These are phyloP conservation scores for Glaucidium brasilianum DNA, from an alignment of 2,113 vertebrate species.

Conservation along the genomic window DNA sequence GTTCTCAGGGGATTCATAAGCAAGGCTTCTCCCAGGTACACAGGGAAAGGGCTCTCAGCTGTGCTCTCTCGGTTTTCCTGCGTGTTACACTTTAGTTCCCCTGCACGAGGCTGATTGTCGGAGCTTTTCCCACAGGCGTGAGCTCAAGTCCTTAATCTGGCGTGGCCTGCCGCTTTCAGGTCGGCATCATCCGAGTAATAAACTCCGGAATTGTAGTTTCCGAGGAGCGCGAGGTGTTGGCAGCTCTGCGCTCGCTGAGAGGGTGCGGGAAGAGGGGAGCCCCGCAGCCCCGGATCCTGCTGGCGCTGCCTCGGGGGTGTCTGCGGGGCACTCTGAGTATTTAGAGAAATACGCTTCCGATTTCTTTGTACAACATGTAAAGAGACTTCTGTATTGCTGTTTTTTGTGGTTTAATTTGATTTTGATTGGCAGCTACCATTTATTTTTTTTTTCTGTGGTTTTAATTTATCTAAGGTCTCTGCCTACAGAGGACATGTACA, in stretches of 20 bases:
- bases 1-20: neutral
- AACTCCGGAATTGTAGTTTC: neutral
- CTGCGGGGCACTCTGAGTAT: neutral
- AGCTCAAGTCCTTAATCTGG: neutral
- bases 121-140: neutral
- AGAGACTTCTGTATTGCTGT: conserved; percentile 68
- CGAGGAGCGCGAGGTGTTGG: neutral
- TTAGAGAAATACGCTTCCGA: conserved; percentile 50
- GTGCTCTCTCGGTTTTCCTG: neutral
- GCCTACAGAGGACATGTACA: conserved; percentile 73
- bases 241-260: neutral
- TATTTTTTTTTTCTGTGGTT: conserved; percentile 70
- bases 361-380: conserved; percentile 64
- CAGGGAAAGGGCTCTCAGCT: neutral
- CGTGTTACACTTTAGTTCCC: neutral
- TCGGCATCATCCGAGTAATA: neutral
- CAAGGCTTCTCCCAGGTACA: fast-evolving
- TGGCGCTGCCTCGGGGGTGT: neutral
- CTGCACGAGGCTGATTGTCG: neutral
- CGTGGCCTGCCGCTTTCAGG: neutral
- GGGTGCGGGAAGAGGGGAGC: neutral
- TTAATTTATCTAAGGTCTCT: conserved; percentile 77
- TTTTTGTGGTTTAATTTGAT: conserved; percentile 69
- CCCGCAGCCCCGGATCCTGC: neutral
- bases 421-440: conserved; percentile 77